These are phyloP conservation scores for Drosophila silvestris DNA, from an alignment of 2,888 invertebrate species.

Conservation along the genomic window DNA sequence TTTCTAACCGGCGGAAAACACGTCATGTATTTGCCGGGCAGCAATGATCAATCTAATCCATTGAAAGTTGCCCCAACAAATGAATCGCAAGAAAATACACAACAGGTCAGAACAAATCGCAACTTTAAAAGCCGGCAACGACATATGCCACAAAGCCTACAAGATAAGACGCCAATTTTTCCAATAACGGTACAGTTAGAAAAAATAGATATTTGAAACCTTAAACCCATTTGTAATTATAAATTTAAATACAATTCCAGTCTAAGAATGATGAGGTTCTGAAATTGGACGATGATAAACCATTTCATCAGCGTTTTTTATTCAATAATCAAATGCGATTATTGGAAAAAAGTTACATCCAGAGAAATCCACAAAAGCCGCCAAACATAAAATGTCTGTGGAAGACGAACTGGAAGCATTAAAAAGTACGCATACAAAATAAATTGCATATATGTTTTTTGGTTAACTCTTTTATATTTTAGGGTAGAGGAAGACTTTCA, in stretches of 20 bases:
- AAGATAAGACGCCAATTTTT: conserved; percentile 62
- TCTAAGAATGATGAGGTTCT: conserved; percentile 22
- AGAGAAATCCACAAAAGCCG: conserved; percentile 91
- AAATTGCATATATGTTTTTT: neutral
- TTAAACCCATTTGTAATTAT: neutral
- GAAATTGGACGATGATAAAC: conserved; percentile 62
- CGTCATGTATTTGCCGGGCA: conserved; percentile 90
- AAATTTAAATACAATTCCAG: conserved; percentile 10
- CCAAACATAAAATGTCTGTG: conserved; percentile 91
- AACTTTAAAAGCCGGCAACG: conserved; percentile 59
- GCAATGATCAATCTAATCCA: conserved; percentile 27
- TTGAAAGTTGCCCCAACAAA: conserved; percentile 6
- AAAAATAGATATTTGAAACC: neutral
- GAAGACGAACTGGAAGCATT: conserved; percentile 92
- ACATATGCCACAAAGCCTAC: conserved; percentile 56
- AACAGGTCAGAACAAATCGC: conserved; percentile 34
- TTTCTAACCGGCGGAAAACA: conserved; percentile 89
- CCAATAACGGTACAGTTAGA: conserved; percentile 32
- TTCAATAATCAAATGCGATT: conserved; percentile 94
- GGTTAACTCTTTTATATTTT: conserved; percentile 11
- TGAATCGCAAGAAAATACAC: conserved; percentile 23
- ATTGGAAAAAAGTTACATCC: conserved; percentile 90
- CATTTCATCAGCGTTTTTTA: conserved; percentile 89
- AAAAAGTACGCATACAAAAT: conserved; percentile 86
- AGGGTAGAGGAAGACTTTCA: conserved; percentile 95